phyloP scores from a whole-genome alignment of 2,797 vertebrate species.

The Acropternis orthonyx region DNA sequence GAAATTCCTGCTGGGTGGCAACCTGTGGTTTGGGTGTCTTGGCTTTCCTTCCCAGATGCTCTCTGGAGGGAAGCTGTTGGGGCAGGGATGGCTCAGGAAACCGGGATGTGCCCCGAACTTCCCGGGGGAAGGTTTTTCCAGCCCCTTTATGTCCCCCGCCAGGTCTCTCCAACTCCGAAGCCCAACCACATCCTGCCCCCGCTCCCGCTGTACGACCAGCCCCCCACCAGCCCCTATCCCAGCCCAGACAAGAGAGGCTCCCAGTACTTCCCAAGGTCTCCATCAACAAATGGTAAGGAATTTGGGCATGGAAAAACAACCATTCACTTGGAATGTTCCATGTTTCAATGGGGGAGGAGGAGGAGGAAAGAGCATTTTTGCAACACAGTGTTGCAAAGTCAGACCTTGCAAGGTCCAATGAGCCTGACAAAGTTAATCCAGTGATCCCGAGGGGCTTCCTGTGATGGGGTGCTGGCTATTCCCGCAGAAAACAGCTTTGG shows the following conservation, averaged over 20 bases:
- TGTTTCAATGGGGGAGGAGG: fast-evolving
- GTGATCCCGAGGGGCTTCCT: neutral
- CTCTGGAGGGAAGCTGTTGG: neutral
- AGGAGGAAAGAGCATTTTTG: neutral
- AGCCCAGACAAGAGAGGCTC: conserved; percentile 88
- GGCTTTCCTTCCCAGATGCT: neutral
- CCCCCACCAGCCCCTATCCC: conserved; percentile 87
- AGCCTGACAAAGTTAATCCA: fast-evolving
- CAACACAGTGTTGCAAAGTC: neutral
- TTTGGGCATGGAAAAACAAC: neutral
- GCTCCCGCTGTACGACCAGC: conserved; percentile 92
- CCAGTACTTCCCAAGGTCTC: conserved; percentile 88
- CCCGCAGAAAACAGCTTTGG: conserved; percentile 85
- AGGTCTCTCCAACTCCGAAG: conserved; percentile 88
- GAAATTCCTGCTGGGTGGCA: neutral
- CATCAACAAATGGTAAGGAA: conserved; percentile 86
- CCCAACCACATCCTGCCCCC: conserved; percentile 84
- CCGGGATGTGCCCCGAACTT: neutral
- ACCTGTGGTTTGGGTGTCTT: neutral
- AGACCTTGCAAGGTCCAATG: neutral
- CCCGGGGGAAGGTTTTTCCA: neutral
- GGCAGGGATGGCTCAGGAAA: neutral
- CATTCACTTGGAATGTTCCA: fast-evolving
- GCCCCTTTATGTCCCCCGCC: neutral
- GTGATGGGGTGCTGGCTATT: neutral